A percentile compares a stretch with the other conserved stretches of the same genome.
Conservation (phyloP, 1,140 invertebrate species). For the Leptinotarsa texana region DNA sequence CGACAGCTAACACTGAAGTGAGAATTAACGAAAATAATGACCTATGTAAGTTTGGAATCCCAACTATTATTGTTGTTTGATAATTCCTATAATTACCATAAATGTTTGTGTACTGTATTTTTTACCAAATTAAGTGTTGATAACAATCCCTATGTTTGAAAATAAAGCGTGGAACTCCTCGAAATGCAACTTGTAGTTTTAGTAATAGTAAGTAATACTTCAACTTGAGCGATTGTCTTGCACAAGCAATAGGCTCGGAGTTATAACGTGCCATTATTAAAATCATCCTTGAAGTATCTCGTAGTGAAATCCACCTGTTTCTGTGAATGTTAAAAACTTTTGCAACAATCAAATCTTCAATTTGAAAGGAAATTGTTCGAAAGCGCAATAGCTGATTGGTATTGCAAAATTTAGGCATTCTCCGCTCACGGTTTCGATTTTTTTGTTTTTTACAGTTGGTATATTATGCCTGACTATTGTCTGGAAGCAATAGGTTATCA, state of each 20-base stretch:
- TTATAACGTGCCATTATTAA: neutral
- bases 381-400: neutral
- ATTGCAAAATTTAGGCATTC: too few species aligned
- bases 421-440: too few species aligned
- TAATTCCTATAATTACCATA: too few species aligned
- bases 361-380: neutral
- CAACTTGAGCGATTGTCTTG: neutral
- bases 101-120: too few species aligned
- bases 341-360: neutral
- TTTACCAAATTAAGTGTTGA: too few species aligned
- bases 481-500: too few species aligned
- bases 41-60: too few species aligned
- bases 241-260: neutral
- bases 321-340: neutral
- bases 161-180: neutral
- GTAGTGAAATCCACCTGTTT: neutral
- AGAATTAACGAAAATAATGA: too few species aligned
- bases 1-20: too few species aligned
- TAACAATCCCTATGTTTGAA: neutral
- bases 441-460: too few species aligned
- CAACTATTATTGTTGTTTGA: too few species aligned
- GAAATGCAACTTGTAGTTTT: neutral
- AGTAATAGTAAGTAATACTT: neutral
- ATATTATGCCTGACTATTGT: too few species aligned
- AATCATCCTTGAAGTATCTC: neutral